Percentiles rank a stretch among this genome's conserved stretches.
Conservation (phyloP, 2,797 vertebrate species). For the Microtus agrestis region DNA sequence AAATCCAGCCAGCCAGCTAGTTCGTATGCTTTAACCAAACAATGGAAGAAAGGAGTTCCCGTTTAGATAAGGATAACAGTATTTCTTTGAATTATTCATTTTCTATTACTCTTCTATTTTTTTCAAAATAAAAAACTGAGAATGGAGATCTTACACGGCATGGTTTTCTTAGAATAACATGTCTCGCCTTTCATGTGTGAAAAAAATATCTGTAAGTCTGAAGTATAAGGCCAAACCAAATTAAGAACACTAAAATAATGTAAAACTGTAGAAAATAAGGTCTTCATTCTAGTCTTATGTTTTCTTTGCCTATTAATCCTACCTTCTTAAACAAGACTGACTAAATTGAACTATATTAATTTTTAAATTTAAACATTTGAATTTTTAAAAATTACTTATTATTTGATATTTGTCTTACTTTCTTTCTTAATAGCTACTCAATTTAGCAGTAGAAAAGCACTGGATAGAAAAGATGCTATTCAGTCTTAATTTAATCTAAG, state of each 20-base stretch:
- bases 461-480: neutral
- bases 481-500: neutral
- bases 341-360: neutral
- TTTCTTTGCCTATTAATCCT: neutral
- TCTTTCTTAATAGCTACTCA: neutral
- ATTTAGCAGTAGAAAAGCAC: neutral
- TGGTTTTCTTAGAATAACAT: conserved; percentile 58
- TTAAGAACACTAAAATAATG: conserved; percentile 45
- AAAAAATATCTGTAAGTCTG: conserved; percentile 52
- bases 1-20: conserved; percentile 1
- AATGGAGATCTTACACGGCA: conserved; percentile 29
- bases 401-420: neutral
- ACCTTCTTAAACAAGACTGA: neutral
- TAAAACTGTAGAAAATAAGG: neutral
- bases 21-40: conserved; percentile 48
- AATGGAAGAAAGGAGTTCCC: conserved; percentile 24
- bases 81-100: conserved; percentile 73
- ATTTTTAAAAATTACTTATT: neutral
- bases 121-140: conserved; percentile 58
- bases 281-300: neutral
- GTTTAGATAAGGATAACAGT: conserved; percentile 8
- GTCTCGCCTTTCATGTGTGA: conserved; percentile 1
- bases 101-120: conserved; percentile 70
- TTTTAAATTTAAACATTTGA: conserved; percentile 7
- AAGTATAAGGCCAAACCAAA: conserved; percentile 34